These are phyloP conservation scores for Bothrops jararaca DNA, from an alignment of 2,113 vertebrate genomes.

Conservation along the genomic window DNA sequence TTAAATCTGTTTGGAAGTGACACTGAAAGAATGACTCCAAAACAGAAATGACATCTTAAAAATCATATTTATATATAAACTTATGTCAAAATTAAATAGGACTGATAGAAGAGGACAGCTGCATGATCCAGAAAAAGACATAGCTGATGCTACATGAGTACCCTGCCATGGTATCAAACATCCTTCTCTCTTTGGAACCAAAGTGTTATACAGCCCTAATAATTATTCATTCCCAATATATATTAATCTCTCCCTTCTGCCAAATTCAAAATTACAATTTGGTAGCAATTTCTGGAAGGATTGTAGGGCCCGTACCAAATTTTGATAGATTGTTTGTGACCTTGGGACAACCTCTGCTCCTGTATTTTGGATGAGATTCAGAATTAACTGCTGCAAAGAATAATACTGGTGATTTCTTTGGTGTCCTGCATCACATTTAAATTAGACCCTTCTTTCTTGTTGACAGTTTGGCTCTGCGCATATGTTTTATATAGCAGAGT, in stretches of 20 bases:
- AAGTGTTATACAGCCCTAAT: too few relatives aligned
- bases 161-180: too few relatives aligned
- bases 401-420: neutral
- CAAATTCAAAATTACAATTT: neutral
- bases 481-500: neutral
- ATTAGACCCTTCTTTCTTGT: neutral
- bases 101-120: neutral
- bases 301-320: neutral
- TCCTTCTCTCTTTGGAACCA: too few relatives aligned
- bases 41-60: neutral
- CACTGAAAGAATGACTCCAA: neutral
- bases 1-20: neutral
- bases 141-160: neutral
- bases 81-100: neutral
- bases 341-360: neutral
- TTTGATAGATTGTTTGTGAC: neutral
- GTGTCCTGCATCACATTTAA: neutral
- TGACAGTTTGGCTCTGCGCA: neutral
- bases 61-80: neutral
- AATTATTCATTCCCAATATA: too few relatives aligned
- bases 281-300: neutral
- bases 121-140: neutral
- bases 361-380: neutral
- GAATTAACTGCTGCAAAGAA: neutral
- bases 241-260: too few relatives aligned